Base-by-base conservation (phyloP, 2,888 invertebrate genomes). In the Chrysotoxum bicinctum region DNA sequence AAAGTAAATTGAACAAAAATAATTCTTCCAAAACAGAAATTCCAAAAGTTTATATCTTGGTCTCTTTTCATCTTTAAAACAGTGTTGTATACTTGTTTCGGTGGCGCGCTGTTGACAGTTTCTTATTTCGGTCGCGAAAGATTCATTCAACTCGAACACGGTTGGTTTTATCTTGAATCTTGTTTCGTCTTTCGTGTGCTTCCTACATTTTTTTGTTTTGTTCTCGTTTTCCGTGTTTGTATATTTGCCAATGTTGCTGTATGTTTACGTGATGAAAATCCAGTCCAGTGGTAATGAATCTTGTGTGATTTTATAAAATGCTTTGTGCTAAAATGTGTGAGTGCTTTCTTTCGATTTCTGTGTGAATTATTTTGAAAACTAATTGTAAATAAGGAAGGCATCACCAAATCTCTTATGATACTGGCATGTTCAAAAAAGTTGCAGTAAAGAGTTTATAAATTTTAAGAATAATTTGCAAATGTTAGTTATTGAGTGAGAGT, bases 131-230 rank as follows among this genome's bases (percentile, higher is more conserved):
- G 69, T 79, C 79, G 64, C 58, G 50, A 75, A 79, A 79, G 83
- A 79, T 84, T 84, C 78, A 84, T 84, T 84, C 83, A 84, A 84
- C 83, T 84, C 74, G 43, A 45, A 45, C 45, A 45, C 45, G 19
- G 8, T 64, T 64, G 19, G 8, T 64, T 64, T 30, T 43, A 40
- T 50, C n/a, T 76, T 74, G 40, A 32, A n/a, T 69, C n/a, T 76
- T 74, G 40, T 45, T 9, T 69, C 43, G 40, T 56, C 72, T 84
- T 58, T 50, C 14, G 23, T 64, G 23, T 58, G 56, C 30, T 75
- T 76, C 56, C 70, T 56, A 56, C 52, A n/a, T n/a, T 64, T 56
- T 40, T 52, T 35, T 82, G 60, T 56, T 35, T 40, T 77, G 68
- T 74, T 52, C n/a, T 37, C 23, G 40, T 21, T 14, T n/a, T 50